Evolutionary conservation across 1,140 invertebrate species (phyloP), one percentile per base, ranked within the genome.

Genomic region (Penaeus indicus): DNA sequence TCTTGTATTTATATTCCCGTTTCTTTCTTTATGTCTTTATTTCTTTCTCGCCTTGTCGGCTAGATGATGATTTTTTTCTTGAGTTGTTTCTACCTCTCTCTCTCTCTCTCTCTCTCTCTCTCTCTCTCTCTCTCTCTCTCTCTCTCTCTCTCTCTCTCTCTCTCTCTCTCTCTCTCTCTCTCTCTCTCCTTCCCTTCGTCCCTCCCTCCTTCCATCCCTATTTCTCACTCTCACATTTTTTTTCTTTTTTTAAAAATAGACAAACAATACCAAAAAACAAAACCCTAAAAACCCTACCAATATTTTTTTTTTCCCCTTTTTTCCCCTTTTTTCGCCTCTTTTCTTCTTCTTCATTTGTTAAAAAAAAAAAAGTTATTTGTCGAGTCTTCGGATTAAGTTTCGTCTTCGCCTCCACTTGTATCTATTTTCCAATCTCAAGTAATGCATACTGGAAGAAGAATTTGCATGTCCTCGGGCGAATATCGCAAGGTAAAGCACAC

Each of bases 71-170:
- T 54, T 10, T 54, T 10, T 21, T 8, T 25, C 61, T 63, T 21
- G 3, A 1, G 4, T 32, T 47, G 0, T 27, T 16, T 67, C 82
- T 42, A 3, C 16, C 5, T 54, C 47, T 54, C 13, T 13, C 13
- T 54, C 47, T 67, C 38, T 54, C 13, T 13, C 13, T 54, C 47
- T 54, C 5, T 19, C 19, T 32, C n/a, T 64, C 38, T 32, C 25
- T 38, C 81, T 64, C n/a, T 32, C n/a, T 64, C 32, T 83, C 62
- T 64, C 81, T 81, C 80, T 82, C 80, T 82, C 80, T 54, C 80
- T 54, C 80, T 10, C 61, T 63, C 27, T 64, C 61, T 61, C 61
- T 61, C n/a, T 83, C 80, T 32, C 5, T 54, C 77, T 54, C 42
- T 79, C 61, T 42, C 61, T 79, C 61, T 79, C 61, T 7, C 32